A percentile compares a stretch with the other conserved stretches of the same genome.
phyloP scores from a whole-genome alignment of 2,888 invertebrate genomes.

The Diploptera punctata region DNA sequence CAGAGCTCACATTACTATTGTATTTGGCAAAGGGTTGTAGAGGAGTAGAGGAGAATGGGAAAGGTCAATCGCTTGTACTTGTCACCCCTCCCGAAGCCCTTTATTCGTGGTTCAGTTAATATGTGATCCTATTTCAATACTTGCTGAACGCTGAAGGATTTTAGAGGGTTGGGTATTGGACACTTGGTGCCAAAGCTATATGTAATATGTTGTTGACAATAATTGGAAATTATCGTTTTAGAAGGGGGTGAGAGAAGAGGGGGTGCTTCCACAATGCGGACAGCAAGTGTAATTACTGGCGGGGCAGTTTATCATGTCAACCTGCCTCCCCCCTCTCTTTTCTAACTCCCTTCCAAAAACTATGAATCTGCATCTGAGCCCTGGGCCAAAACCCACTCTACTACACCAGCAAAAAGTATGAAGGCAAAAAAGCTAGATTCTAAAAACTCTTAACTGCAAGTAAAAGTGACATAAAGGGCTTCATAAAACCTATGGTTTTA shows the following conservation, averaged over 20 bases:
- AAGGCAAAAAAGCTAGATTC: neutral
- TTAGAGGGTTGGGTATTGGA: neutral
- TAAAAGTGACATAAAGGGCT: no score
- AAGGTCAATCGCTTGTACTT: neutral
- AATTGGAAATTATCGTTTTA: constrained; percentile 1
- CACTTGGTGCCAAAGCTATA: neutral
- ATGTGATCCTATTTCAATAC: neutral
- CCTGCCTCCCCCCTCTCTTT: neutral
- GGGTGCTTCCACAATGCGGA: neutral
- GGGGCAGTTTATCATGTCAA: neutral
- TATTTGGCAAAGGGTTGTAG: no score
- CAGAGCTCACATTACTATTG: no score
- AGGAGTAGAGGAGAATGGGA: no score
- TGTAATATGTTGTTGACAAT: constrained; percentile 13
- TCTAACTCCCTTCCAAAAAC: neutral
- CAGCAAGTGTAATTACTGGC: constrained; percentile 12
- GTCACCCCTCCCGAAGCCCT: no score
- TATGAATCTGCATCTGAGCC: neutral
- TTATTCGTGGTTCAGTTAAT: constrained; percentile 12
- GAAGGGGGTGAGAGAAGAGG: neutral
- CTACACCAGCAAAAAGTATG: neutral
- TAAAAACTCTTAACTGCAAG: no score
- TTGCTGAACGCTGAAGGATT: neutral
- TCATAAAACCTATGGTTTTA: no score
- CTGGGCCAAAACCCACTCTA: neutral